Percentiles rank a stretch among this genome's conserved stretches.
Evolutionary conservation across 2,797 vertebrate species (phyloP).

Genomic region (Myotis myotis): DNA sequence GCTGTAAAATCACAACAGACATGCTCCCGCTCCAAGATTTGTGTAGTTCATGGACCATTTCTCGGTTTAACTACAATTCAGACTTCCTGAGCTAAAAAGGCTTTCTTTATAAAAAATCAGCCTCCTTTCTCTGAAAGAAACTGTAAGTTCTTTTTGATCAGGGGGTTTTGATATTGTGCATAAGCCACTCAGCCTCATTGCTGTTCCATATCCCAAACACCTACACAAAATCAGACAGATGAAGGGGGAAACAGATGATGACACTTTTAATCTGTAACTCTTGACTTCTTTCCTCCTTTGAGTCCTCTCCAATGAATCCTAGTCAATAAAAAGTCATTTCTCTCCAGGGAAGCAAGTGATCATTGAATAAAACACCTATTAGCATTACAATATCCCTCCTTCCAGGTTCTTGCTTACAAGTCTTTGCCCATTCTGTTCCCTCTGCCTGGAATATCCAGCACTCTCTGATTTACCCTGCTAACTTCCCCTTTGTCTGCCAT

Average conservation of each 20-base stretch:
- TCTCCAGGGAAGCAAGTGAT: not conserved
- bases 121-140: not conserved
- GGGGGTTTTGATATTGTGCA: constrained; percentile 42
- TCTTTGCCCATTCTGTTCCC: not conserved
- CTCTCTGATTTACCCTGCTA: not conserved
- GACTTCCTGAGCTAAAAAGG: not conserved
- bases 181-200: constrained; percentile 53
- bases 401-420: not conserved
- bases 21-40: not conserved
- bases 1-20: not conserved
- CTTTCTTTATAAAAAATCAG: not conserved
- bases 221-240: constrained; percentile 61
- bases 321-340: not conserved
- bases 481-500: not conserved
- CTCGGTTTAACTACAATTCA: not conserved
- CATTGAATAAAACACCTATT: not conserved
- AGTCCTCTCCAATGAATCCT: not conserved
- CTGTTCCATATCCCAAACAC: constrained; percentile 56
- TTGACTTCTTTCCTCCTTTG: not conserved
- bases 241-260: constrained; percentile 29
- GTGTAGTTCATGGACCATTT: not conserved
- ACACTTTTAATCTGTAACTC: not conserved
- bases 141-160: not conserved
- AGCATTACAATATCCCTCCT: not conserved
- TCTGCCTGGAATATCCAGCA: not conserved